phyloP scores from a whole-genome alignment of 2,888 invertebrate species.

The Brachypalpus laphriformis region DNA sequence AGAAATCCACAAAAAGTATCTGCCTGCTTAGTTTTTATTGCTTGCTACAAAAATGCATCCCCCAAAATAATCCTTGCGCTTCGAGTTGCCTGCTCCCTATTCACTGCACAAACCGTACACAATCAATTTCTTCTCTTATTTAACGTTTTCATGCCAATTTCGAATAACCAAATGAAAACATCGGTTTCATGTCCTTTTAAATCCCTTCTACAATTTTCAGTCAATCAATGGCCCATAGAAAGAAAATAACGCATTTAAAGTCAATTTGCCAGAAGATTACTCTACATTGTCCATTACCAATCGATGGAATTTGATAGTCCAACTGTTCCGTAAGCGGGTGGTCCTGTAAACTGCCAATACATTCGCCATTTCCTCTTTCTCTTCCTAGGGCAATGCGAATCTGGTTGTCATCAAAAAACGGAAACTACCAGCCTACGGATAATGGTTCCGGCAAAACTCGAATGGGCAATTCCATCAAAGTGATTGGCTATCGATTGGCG shows the following conservation, averaged over 20 bases:
- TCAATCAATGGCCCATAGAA: conserved; percentile 14
- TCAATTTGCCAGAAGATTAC: conserved; percentile 15
- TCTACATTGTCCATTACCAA: background rate
- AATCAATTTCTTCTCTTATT: too few relatives aligned
- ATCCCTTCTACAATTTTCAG: background rate
- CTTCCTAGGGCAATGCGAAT: conserved; percentile 48
- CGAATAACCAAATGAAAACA: background rate
- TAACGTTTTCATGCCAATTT: background rate
- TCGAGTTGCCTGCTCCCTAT: too few relatives aligned
- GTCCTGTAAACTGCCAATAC: conserved; percentile 8
- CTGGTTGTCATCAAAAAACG: conserved; percentile 58
- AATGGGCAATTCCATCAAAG: conserved; percentile 62
- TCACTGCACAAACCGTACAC: too few relatives aligned
- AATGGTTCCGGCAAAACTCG: conserved; percentile 39
- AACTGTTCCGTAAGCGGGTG: background rate
- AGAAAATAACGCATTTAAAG: background rate
- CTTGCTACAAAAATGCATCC: too few relatives aligned
- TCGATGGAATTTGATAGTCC: conserved; percentile 6
- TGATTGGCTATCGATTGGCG: conserved; percentile 69
- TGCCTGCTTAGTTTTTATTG: too few relatives aligned
- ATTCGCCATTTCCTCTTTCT: conserved; percentile 9
- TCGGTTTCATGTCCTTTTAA: background rate
- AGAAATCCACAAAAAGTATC: too few relatives aligned
- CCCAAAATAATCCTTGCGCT: too few relatives aligned
- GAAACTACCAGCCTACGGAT: background rate